Evolutionary conservation across 1,140 invertebrate species (phyloP), one percentile per base, ranked within the genome.

Genomic region (Saccostrea glomerata): DNA sequence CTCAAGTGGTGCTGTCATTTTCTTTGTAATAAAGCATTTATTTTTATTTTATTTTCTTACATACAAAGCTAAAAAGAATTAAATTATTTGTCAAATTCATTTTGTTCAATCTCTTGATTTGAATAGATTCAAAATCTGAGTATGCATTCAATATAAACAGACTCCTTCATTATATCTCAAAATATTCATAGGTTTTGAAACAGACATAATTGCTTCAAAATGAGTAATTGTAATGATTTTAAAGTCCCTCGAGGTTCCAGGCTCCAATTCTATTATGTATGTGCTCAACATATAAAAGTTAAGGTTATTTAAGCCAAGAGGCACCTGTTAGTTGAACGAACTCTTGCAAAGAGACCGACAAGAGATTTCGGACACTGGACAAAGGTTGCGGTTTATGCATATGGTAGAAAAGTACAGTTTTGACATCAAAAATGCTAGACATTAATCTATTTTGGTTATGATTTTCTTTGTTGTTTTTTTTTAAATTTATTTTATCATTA

Each of bases 151-250:
- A 77, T 25, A 13, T 77, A 15, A 30, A 12, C 4, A 25, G 2
- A 30, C 7, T 30, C 70, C 25, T 30, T 77, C 9, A 30, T 36
- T 30, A 30, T 2, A 25, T 15, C 15, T 12, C 70, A 36, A 30
- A 25, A 30, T 77, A 77, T 77, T 77, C 30, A 73, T 30, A 25
- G 23, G 66, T 12, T 73, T 25, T 25, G 30, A 77, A 77, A 77
- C 70, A 15, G 70, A 77, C 25, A 77, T 36, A 77, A 36, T 77
- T 77, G 25, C 70, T 15, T 30, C 70, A 77, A 77, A 63, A 77
- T 77, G 70, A 77, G 15, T 77, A 77, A 77, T 77, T 77, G 70
- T 36, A 77, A 77, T 77, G 70, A 77, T 77, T 30, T 77, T 6
- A 30, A 77, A 77, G 25, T 30, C 12, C 13, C 70, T 77, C 15